phyloP scores from a whole-genome alignment of 2,888 invertebrate species.

The Geotrupes spiniger region DNA sequence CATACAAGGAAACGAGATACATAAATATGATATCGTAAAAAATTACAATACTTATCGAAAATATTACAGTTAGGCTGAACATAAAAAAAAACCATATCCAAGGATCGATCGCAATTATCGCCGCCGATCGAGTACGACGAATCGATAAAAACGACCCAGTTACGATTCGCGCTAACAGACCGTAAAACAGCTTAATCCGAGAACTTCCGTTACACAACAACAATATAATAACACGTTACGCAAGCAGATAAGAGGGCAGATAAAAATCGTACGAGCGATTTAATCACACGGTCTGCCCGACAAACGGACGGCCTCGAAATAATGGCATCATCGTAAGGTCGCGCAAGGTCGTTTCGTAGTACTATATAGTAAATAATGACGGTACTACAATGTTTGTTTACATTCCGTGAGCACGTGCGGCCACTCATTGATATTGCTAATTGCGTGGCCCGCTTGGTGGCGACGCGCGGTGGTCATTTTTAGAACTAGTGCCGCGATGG shows the following conservation, averaged over 20 bases:
- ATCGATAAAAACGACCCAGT: too few relatives aligned
- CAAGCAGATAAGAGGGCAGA: neutral
- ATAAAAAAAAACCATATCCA: too few relatives aligned
- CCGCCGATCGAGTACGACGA: too few relatives aligned
- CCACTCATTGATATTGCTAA: slow-evolving; percentile 25
- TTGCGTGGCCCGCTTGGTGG: slow-evolving; percentile 15
- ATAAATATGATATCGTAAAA: too few relatives aligned
- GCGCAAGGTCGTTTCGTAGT: slow-evolving; percentile 24
- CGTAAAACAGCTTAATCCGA: too few relatives aligned
- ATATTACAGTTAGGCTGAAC: too few relatives aligned
- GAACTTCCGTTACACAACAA: too few relatives aligned
- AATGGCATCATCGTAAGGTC: slow-evolving; percentile 16
- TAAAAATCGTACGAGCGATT: neutral
- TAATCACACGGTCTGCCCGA: slow-evolving; percentile 3
- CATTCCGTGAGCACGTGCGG: slow-evolving; percentile 26
- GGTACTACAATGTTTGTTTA: slow-evolving; percentile 26
- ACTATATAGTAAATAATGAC: slow-evolving; percentile 26
- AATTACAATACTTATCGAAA: too few relatives aligned
- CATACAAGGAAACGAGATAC: too few relatives aligned
- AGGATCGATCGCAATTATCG: too few relatives aligned
- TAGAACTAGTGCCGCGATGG: slow-evolving; percentile 4
- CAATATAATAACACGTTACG: neutral
- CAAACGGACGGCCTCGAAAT: slow-evolving; percentile 19
- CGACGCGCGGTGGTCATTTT: slow-evolving; percentile 16
- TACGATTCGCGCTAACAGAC: too few relatives aligned